These are phyloP conservation scores for Oscheius myriophilus DNA, from an alignment of 2,888 invertebrate genomes.

Conservation along the genomic window DNA sequence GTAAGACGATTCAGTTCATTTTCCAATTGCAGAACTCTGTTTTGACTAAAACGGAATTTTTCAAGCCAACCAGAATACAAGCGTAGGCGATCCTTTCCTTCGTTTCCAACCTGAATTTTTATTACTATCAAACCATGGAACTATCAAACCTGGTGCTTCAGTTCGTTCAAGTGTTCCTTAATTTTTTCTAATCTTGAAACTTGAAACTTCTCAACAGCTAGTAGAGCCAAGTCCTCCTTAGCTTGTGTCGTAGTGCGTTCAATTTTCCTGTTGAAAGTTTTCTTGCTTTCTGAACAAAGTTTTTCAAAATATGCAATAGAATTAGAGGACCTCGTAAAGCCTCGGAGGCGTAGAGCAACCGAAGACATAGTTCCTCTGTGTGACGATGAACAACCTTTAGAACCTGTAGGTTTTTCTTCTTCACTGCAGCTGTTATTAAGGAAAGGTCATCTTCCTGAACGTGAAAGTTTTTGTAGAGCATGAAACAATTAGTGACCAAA, in stretches of 20 bases:
- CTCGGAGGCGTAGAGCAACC: conserved; percentile 35
- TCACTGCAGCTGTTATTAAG: background rate
- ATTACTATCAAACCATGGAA: background rate
- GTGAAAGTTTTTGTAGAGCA: too few relatives aligned
- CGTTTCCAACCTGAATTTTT: background rate
- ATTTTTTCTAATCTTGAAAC: conserved; percentile 33
- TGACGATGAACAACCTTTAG: conserved; percentile 12
- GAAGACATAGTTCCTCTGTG: conserved; percentile 35
- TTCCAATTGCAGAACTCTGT: background rate
- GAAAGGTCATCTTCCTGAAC: conserved; percentile 10
- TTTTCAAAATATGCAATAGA: background rate
- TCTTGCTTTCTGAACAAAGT: conserved; percentile 27
- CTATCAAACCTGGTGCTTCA: conserved; percentile 18
- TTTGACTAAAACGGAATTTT: conserved; percentile 3
- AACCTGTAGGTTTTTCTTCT: conserved; percentile 11
- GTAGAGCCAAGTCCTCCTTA: conserved; percentile 10
- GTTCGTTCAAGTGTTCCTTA: conserved; percentile 7
- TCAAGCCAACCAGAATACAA: background rate
- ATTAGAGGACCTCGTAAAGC: conserved; percentile 29
- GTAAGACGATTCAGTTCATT: background rate
- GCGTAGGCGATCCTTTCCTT: background rate
- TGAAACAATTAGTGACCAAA: too few relatives aligned
- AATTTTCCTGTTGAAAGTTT: conserved; percentile 27
- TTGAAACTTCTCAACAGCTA: conserved; percentile 30
- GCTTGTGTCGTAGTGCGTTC: conserved; percentile 17